Conservation (phyloP, 2,113 vertebrate species). For the Larimichthys crocea region DNA sequence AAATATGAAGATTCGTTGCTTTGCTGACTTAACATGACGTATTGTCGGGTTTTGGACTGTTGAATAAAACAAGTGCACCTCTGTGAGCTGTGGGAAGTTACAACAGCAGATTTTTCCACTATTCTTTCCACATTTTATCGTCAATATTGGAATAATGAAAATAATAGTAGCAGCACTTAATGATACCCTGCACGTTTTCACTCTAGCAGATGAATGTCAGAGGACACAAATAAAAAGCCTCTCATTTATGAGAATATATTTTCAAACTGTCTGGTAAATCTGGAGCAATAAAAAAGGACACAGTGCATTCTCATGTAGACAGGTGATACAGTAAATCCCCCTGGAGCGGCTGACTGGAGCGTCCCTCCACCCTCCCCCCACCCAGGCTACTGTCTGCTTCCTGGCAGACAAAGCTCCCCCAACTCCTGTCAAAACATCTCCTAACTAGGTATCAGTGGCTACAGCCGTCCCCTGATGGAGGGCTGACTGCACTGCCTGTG, state of each 20-base stretch:
- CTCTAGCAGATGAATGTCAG: neutral
- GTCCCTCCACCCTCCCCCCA: neutral
- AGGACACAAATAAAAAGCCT: neutral
- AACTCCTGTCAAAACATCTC: constrained; percentile 68
- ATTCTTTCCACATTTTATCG: neutral
- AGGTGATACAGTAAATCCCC: constrained; percentile 54
- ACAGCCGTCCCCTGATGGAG: constrained; percentile 29
- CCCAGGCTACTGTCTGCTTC: constrained; percentile 44
- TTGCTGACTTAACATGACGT: neutral
- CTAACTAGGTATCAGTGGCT: constrained; percentile 46
- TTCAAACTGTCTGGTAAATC: constrained; percentile 4
- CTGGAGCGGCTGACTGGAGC: neutral
- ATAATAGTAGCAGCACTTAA: neutral
- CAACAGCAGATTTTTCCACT: neutral
- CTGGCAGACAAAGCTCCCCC: constrained; percentile 45
- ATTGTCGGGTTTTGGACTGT: neutral
- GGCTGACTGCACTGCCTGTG: constrained; percentile 16
- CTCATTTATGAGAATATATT: neutral
- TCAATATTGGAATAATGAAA: no score
- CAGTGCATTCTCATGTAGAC: constrained; percentile 6
- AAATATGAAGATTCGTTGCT: neutral
- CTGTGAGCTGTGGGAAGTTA: neutral
- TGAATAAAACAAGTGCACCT: neutral
- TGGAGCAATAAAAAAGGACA: neutral
- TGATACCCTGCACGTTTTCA: neutral